Base-by-base conservation (phyloP, 2,888 invertebrate genomes). In the Fragum fragum region DNA sequence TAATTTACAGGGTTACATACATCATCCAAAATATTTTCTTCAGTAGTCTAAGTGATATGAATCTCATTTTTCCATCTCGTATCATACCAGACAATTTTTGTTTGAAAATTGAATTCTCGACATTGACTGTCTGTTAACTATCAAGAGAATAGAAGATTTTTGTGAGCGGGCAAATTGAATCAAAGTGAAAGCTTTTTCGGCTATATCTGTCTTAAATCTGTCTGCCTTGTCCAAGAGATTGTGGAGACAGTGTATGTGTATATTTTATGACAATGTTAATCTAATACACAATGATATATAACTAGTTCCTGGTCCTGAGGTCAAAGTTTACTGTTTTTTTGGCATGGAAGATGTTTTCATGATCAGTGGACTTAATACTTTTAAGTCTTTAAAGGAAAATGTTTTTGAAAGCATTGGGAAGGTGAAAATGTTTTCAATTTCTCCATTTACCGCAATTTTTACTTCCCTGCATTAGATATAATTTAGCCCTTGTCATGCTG, bases 131-230 rank as follows among this genome's bases (percentile, higher is more conserved):
- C 66, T 66, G 66, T 9, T 39, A 26, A 21, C 42, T 23, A 66
- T 66, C 66, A 52, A 18, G 26, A 52, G 52, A 52, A 52, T 68
- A 47, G 66, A 18, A 68, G 36, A 26, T 53, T 47, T 68, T 68
- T 68, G 23, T 68, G 42, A 47, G 47, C 18, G 36, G 28, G 23
- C 47, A 73, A 73, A 73, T 73, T 73, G 73, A 73, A 73, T 73
- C 36, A 42, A 16, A 59, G 73, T 73, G 59, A 73, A 73, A 73
- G 73, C 61, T 73, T 61, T 73, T 73, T 11, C 39, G 42, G n/a
- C 66, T 66, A 6, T 42, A 66, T 39, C 36, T 42, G 9, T 42
- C 66, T 36, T 66, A 66, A 66, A 66, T 66, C 66, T 66, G 66
- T 66, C 66, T 66, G 63, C 63, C 63, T 36, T 36, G 63, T 23